Evolutionary conservation across 2,888 invertebrate species (phyloP), one percentile per base, ranked within the genome.

Genomic region (Deilephila porcellus): DNA sequence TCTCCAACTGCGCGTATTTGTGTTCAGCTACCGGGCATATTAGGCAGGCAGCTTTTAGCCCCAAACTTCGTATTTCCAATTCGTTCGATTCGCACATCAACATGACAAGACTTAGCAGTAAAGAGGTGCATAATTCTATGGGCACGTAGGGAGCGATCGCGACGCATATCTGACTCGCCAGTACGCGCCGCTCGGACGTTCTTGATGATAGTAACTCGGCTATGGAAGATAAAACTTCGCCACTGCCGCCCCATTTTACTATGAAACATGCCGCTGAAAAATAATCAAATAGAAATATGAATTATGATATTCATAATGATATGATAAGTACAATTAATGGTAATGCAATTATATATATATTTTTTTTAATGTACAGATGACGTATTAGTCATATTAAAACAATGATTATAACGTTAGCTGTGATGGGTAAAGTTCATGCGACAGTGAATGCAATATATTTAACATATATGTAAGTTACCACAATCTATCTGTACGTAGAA

Each of bases 71-170:
- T 17, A 95, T 90, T 72, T 93, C 93, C 0, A 84, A 75, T 78
- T 95, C 95, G 71, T 90, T 91, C 0, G 94, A 93, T 75, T 95
- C 95, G 60, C 94, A 95, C 95, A 95, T 95, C 14, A 95, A 85
- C 52, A 91, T 75, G 0, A 94, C 93, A 32, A 95, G 81, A 76
- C 95, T 95, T 14, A 95, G 89, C 17, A 95, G 83, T 25, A 95
- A 80, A 0, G 95, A 95, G 4, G 93, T 92, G 85, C 94, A 93
- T 0, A 95, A 82, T 71, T 95, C 95, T 77, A 95, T 84, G 0
- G 94, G 92, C 0, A 94, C 91, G 78, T 93, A 94, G 0, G 94
- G 94, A 0, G 94, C 93, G 25, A 93, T 89, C 0, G 93, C 89
- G 52, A 94, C 86, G 79, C 93, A 94, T 73, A 93, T 91, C 78